Base-by-base conservation (phyloP, 2,888 invertebrate genomes). In the Helobdella robusta region DNA sequence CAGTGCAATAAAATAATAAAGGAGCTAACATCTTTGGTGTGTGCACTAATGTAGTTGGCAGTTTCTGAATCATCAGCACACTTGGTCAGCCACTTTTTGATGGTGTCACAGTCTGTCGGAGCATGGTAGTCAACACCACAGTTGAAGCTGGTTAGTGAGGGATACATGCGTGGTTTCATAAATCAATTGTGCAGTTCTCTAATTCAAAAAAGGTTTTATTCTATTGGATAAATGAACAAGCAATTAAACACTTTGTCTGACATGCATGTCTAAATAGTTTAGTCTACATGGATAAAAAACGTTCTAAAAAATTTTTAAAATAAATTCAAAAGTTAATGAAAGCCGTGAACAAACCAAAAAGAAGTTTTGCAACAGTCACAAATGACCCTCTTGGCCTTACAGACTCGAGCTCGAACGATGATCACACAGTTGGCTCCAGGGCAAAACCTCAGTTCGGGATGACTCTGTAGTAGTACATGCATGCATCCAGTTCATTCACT, bases 21-120 rank as follows among this genome's bases (percentile, higher is more conserved):
- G 32, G 18, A 18, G 72, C 82, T 81, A 77, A 84, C 84, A 81
- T 89, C 90, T 85, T 91, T 91, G 76, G 97, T 97, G 82, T 97
- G 90, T 75, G 95, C 95, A 82, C 92, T 93, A 74, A 98, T 98
- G 78, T 99, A 99, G 81, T 98, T 98, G 59, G 97, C 97, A 61
- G 98, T 99, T 83, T 98, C 98, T 68, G 94, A 95, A 81, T 99
- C 98, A 81, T 99, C 98, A 62, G 94, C 95, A 82, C 98, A 98
- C 82, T 98, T 98, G n/a, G 93, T 94, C 68, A 97, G 83, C 98
- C 98, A 98, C 75, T 89, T 89, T 75, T 89, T 89, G 72, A 98
- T 97, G 40, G 91, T 88, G 69, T 86, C 84, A 80, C 98, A 98
- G 80, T 93, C 92, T 2, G 97, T 94, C 32, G 98, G 98, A 30